Base-by-base conservation (phyloP, 2,113 vertebrate species). In the Donacobius atricapilla region DNA sequence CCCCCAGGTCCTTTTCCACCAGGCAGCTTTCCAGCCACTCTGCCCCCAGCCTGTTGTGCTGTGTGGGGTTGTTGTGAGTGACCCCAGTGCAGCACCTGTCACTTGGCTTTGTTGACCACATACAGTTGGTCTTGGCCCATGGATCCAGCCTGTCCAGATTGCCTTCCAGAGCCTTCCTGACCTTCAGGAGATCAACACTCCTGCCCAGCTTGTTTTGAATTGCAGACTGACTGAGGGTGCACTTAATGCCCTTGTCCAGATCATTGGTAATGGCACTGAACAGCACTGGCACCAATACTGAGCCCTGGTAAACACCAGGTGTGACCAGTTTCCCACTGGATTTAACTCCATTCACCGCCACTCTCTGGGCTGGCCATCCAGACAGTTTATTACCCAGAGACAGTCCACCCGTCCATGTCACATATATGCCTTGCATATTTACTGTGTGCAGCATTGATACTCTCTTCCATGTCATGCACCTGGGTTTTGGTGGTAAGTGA, bases 31-130 rank as follows among this genome's bases (percentile, higher is more conserved):
- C 20, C 61, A 82, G 39, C 13, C 53, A 3, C 16, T 66, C 39
- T 66, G 37, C 1, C 4, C 15, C 61, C 50, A 82, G 28, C 9
- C 53, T 39, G 45, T 45, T 0, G 1, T 2, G 7, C 24, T 58
- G 3, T 27, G 6, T 13, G 37, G 19, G 53, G 20, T 18, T 39
- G 44, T 6, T 66, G 60, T 68, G 35, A 33, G 76, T 65, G 39
- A 60, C 11, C 11, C 39, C 7, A n/a, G 8, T 66, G 45, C 39
- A 45, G n/a, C 3, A 39, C 39, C 39, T 44, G 39, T 0, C 19
- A 23, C 37, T 2, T 53, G 39, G 0, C 20, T n/a, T 66, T 57
- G 22, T 3, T 44, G 40, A n/a, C 9, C 13, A 39, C 45, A 14
- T 22, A 25, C 23, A 9, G 17, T 6, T 75, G 39, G 20, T 51